Evolutionary conservation across 1,140 invertebrate genomes (phyloP), one percentile per base, ranked within the genome.

Genomic region (Brachionus rotundiformis): DNA sequence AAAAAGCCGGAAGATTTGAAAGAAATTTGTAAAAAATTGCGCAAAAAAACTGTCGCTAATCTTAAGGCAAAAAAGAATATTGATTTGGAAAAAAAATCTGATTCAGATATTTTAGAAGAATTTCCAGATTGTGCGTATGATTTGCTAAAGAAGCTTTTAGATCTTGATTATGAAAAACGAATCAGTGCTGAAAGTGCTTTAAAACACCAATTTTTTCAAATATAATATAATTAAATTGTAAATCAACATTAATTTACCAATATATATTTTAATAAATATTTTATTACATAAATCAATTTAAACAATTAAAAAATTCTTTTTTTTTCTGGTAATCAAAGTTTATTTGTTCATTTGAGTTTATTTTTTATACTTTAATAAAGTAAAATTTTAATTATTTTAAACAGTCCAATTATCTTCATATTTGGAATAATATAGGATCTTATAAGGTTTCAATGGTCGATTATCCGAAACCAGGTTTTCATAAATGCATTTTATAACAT

Each of bases 101-200:
- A 75, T 41, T 19, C 83, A 86, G 1, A 81, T 84, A 79, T 41
- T 13, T 33, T 63, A 19, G 54, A 23, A 19, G 73, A 83, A 7
- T 76, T 88, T 7, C 84, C 86, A 6, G 84, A 87, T 44, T 83
- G 84, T 2, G 85, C 86, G 0, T 87, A 85, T 83, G 84, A 87
- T 82, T 83, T 88, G 8, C 83, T 88, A 27, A 82, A 82, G 59
- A 84, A 82, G 75, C 83, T 88, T 59, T 82, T 88, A 7, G 87
- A 88, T 59, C 84, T 86, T 8, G 86, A 87, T 82, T 86, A 86
- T 1, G 73, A 81, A 31, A 87, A 85, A 1, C 76, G 87, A 82
- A 87, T 87, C 23, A 85, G 84, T n/a, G 87, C 87, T 36, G 84
- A 84, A 16, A 83, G 86, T 6, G 87, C 87, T 0, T 79, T 88